These are phyloP conservation scores for Solenopsis invicta DNA, from an alignment of 1,140 invertebrate genomes.

Conservation along the genomic window DNA sequence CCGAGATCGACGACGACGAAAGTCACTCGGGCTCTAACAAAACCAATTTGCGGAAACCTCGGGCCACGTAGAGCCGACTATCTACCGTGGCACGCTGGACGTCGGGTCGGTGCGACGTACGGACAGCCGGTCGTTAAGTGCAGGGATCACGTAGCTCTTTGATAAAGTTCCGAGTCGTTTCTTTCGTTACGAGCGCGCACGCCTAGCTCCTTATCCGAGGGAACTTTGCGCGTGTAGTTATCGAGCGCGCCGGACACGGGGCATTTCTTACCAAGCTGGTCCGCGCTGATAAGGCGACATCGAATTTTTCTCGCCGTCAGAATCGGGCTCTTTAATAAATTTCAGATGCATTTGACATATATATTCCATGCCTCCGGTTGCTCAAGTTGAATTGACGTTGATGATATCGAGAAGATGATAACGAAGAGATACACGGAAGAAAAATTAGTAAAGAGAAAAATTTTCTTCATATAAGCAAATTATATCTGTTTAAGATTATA, in stretches of 20 bases:
- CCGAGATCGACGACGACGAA: slow-evolving; percentile 53
- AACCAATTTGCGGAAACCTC: slow-evolving; percentile 76
- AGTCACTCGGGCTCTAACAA: slow-evolving; percentile 71
- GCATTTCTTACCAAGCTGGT: slow-evolving; percentile 62
- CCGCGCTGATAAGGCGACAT: slow-evolving; percentile 69
- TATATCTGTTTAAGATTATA: too few species aligned
- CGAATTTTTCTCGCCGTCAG: slow-evolving; percentile 64
- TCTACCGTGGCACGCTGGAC: slow-evolving; percentile 54
- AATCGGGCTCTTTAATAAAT: slow-evolving; percentile 54
- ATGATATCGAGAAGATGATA: background rate
- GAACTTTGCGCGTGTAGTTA: slow-evolving; percentile 71
- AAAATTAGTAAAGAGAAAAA: too few species aligned
- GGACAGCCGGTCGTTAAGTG: slow-evolving; percentile 73
- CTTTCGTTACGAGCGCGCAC: slow-evolving; percentile 73
- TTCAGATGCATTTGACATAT: background rate
- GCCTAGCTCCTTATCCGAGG: slow-evolving; percentile 71
- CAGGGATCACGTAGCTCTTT: slow-evolving; percentile 77
- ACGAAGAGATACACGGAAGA: background rate
- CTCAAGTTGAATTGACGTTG: background rate
- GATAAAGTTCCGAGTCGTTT: slow-evolving; percentile 77
- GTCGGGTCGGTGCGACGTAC: slow-evolving; percentile 50
- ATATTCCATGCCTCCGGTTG: slow-evolving; percentile 6
- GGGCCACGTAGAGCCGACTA: slow-evolving; percentile 71
- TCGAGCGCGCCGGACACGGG: slow-evolving; percentile 42
- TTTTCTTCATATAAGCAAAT: too few species aligned